Evolutionary conservation across 53 echinoderm and acorn worm genomes (phyloP).

Genomic region (Echinarachnius parma): DNA sequence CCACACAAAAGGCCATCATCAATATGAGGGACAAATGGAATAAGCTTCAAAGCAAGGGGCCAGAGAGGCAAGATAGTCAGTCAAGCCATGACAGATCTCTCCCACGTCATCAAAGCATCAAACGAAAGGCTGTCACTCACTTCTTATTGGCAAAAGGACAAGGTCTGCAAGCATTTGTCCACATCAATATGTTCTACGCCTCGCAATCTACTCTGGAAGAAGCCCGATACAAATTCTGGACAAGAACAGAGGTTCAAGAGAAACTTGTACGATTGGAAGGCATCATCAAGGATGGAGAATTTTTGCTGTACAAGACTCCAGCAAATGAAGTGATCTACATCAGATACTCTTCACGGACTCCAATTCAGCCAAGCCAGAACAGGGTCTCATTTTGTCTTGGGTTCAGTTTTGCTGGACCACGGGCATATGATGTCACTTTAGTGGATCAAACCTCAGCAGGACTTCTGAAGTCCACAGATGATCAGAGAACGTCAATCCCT

Average conservation of each 20-base stretch:
- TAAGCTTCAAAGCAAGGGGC: background rate
- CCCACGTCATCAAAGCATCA: background rate
- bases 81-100: background rate
- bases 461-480: no score
- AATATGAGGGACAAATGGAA: slow-evolving; percentile 1
- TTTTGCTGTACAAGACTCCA: background rate
- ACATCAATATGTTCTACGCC: background rate
- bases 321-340: background rate
- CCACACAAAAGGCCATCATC: background rate
- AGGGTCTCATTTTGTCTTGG: background rate
- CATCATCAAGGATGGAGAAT: background rate
- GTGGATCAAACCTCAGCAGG: background rate
- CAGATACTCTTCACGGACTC: background rate
- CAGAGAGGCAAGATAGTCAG: background rate
- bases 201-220: background rate
- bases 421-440: background rate
- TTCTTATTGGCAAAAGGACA: slow-evolving; percentile 6
- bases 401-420: slow-evolving; percentile 2
- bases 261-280: background rate
- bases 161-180: background rate
- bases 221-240: background rate
- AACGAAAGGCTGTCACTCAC: background rate
- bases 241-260: background rate
- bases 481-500: no score
- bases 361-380: slow-evolving; percentile 1